Evolutionary conservation across 2,797 vertebrate species (phyloP).

Genomic region (Rhadinocentrus ornatus): DNA sequence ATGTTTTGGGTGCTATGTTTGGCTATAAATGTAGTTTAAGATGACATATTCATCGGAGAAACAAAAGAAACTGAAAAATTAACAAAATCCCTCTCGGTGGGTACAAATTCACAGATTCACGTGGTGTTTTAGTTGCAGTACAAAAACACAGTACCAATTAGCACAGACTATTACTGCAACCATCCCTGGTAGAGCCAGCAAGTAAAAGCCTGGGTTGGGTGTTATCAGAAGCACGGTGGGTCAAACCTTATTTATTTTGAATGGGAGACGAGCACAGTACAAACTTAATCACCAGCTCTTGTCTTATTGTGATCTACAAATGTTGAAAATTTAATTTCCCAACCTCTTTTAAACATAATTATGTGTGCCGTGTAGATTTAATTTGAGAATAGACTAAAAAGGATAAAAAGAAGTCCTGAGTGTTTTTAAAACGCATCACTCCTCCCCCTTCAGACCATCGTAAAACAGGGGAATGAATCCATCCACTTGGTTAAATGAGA

Average conservation of each 20-base stretch:
- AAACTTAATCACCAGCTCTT: slow-evolving; percentile 6
- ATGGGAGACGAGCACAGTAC: not conserved
- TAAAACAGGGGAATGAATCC: slow-evolving; percentile 16
- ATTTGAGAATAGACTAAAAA: slow-evolving; percentile 12
- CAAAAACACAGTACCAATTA: slow-evolving; percentile 41
- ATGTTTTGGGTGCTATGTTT: not conserved
- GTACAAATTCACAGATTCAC: slow-evolving; percentile 16
- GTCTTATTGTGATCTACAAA: not conserved
- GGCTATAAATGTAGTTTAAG: not conserved
- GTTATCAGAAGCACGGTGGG: not conserved
- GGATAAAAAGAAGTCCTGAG: not conserved
- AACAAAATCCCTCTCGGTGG: not conserved
- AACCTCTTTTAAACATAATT: not conserved
- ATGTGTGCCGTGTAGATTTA: not conserved
- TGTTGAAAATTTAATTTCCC: not conserved
- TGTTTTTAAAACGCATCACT: not conserved
- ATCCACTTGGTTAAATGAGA: slow-evolving; percentile 20
- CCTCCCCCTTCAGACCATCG: slow-evolving; percentile 27
- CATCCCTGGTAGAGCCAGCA: slow-evolving; percentile 30
- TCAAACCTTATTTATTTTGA: not conserved
- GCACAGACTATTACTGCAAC: slow-evolving; percentile 28
- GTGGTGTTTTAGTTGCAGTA: slow-evolving; percentile 11
- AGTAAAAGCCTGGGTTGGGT: not conserved
- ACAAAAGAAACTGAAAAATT: not conserved
- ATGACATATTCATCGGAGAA: not conserved